Percentiles rank a stretch among this genome's conserved stretches.
Evolutionary conservation across 2,888 invertebrate species (phyloP).

Genomic region (Panopea generosa): DNA sequence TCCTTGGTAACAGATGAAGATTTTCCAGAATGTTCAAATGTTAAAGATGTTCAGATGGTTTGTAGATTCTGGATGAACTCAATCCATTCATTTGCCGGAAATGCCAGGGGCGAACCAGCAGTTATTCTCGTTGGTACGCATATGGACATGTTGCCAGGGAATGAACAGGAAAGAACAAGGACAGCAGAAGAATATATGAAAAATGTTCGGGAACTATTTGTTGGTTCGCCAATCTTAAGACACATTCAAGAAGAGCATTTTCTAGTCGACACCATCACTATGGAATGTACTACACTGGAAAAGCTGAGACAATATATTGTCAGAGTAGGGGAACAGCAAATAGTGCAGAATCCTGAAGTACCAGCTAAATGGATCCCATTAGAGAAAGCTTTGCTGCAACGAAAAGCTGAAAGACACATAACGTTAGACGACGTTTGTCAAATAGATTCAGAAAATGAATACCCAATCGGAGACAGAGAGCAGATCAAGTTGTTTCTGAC

Average conservation of each 20-base stretch:
- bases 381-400: conserved; percentile 6
- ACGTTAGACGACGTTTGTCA: conserved; percentile 15
- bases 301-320: background rate
- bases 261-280: conserved; percentile 8
- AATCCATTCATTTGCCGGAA: conserved; percentile 33
- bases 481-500: conserved; percentile 23
- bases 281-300: background rate
- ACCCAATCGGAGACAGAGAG: conserved; percentile 20
- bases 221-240: conserved; percentile 13
- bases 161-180: background rate
- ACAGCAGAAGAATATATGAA: conserved; percentile 22
- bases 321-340: conserved; percentile 1
- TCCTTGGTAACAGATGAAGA: too few relatives aligned
- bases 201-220: conserved; percentile 20
- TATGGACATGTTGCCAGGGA: conserved; percentile 17
- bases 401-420: conserved; percentile 4
- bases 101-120: conserved; percentile 16
- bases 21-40: conserved; percentile 5
- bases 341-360: too few relatives aligned
- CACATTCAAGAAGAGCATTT: conserved; percentile 36
- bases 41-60: conserved; percentile 8
- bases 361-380: conserved; percentile 37
- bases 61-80: conserved; percentile 33
- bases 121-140: conserved; percentile 45
- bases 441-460: conserved; percentile 4